Evolutionary conservation across 2,888 invertebrate species (phyloP).

Genomic region (Sinopyrophorus schimmeli): DNA sequence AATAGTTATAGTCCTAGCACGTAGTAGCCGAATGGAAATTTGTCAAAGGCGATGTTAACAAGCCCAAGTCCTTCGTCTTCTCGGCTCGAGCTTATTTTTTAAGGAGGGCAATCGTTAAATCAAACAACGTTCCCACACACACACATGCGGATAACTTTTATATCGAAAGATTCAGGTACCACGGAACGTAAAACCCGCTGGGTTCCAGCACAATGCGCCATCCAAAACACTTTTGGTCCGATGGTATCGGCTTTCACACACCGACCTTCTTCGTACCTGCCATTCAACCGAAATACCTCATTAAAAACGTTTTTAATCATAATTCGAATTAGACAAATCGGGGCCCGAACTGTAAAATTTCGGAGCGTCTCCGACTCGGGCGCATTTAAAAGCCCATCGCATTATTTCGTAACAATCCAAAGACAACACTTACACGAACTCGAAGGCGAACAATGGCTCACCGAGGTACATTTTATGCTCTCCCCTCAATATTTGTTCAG

Average conservation of each 20-base stretch:
- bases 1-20: too few species aligned
- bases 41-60: constrained; percentile 10
- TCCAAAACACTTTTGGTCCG: constrained; percentile 28
- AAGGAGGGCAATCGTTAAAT: constrained; percentile 21
- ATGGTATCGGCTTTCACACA: constrained; percentile 33
- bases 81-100: constrained; percentile 13
- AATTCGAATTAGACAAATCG: constrained; percentile 32
- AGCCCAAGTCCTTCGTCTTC: constrained; percentile 3
- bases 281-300: constrained; percentile 33
- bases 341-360: neutral
- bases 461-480: constrained; percentile 42
- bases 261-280: constrained; percentile 30
- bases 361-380: neutral
- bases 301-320: constrained; percentile 34
- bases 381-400: constrained; percentile 40
- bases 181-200: constrained; percentile 32
- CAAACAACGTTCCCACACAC: constrained; percentile 32
- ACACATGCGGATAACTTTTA: constrained; percentile 20
- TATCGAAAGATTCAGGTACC: constrained; percentile 27
- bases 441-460: constrained; percentile 43
- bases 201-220: constrained; percentile 27
- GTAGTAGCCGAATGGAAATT: too few species aligned
- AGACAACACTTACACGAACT: constrained; percentile 44
- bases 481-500: constrained; percentile 50
- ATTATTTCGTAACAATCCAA: constrained; percentile 44